Percentiles rank a stretch among this genome's conserved stretches.
phyloP scores from a whole-genome alignment of 2,888 invertebrate species.

The Sphaerophoria taeniata region DNA sequence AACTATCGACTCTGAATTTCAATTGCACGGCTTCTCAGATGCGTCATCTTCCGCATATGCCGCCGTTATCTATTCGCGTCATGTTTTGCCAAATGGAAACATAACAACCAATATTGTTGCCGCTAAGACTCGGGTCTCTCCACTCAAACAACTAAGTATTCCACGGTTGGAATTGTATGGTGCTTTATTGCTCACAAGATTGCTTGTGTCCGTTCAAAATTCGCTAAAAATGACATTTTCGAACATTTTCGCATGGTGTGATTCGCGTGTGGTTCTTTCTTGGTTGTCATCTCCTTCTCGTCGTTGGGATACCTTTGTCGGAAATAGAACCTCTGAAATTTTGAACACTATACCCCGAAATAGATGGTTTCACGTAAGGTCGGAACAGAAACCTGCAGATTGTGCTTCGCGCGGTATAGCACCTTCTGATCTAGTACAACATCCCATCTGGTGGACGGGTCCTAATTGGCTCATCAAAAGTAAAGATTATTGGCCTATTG shows the following conservation, averaged over 20 bases:
- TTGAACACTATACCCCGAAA: constrained; percentile 52
- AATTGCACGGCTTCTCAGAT: no score
- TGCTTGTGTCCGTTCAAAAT: constrained; percentile 21
- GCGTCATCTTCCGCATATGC: no score
- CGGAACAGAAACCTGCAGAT: constrained; percentile 72
- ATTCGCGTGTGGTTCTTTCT: constrained; percentile 77
- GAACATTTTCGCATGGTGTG: constrained; percentile 70
- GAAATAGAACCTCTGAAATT: constrained; percentile 65
- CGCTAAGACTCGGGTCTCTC: no score
- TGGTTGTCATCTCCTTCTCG: constrained; percentile 75
- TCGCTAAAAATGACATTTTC: constrained; percentile 30
- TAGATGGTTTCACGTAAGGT: no score
- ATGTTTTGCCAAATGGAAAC: no score
- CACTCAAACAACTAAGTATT: no score
- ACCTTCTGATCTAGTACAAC: constrained; percentile 41
- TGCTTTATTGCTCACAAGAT: background rate
- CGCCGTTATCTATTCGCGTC: no score
- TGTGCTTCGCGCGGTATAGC: constrained; percentile 71
- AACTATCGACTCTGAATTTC: no score
- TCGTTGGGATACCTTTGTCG: constrained; percentile 63
- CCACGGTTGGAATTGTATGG: constrained; percentile 5
- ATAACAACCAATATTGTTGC: no score
- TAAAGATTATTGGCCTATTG: background rate
- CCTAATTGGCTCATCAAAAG: background rate
- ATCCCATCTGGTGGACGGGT: background rate